phyloP scores from a whole-genome alignment of 2,797 vertebrate genomes.

The Anableps anableps region DNA sequence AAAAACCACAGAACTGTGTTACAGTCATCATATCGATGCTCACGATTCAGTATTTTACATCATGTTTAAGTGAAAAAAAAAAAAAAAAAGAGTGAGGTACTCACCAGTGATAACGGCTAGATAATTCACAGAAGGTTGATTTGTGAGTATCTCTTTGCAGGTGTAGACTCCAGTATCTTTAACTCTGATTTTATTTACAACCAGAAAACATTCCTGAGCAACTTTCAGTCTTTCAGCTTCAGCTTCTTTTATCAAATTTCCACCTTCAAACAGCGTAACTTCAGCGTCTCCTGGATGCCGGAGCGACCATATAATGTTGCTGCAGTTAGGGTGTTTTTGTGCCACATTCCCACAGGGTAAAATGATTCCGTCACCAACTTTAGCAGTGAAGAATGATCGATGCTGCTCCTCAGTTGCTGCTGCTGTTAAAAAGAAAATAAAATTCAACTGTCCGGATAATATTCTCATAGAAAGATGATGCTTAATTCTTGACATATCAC shows the following conservation, averaged over 20 bases:
- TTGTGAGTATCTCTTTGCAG: conserved; percentile 1
- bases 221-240: conserved; percentile 18
- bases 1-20: too few relatives aligned
- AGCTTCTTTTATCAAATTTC: neutral
- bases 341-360: conserved; percentile 4
- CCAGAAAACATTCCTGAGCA: conserved; percentile 34
- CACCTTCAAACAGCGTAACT: neutral
- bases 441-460: neutral
- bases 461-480: too few relatives aligned
- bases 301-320: neutral
- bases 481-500: too few relatives aligned
- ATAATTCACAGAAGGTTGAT: accelerated
- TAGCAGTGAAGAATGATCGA: neutral
- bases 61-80: neutral
- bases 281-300: accelerated
- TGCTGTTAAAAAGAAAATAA: neutral
- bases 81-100: conserved; percentile 17
- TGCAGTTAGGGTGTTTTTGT: neutral
- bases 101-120: conserved; percentile 28
- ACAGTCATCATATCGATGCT: too few relatives aligned
- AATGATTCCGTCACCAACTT: neutral
- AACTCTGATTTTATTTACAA: conserved; percentile 16
- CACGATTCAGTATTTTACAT: neutral
- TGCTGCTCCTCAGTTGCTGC: neutral
- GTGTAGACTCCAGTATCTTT: neutral